Evolutionary conservation across 2,888 invertebrate genomes (phyloP).

Genomic region (Parnassius smintheus): DNA sequence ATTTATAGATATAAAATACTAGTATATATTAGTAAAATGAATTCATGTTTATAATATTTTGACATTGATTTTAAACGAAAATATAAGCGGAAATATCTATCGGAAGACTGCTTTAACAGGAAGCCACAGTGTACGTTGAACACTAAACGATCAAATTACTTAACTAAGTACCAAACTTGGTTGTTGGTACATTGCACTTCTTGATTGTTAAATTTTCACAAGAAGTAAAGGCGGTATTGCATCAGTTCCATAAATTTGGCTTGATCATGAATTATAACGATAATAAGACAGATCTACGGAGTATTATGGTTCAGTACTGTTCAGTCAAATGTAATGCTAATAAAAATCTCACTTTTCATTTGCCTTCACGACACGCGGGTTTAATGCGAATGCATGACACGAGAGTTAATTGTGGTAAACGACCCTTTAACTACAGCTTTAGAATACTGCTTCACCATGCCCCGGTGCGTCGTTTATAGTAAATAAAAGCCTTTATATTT

Average conservation of each 20-base stretch:
- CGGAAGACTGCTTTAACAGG: constrained; percentile 80
- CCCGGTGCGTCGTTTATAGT: too few species aligned
- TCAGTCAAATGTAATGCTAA: constrained; percentile 49
- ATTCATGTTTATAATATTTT: constrained; percentile 43
- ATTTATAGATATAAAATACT: constrained; percentile 18
- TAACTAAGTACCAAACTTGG: constrained; percentile 71
- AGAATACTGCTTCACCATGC: too few species aligned
- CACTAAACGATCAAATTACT: constrained; percentile 68
- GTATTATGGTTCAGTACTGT: constrained; percentile 57
- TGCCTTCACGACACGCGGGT: constrained; percentile 37
- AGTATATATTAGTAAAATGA: constrained; percentile 28
- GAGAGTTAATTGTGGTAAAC: too few species aligned
- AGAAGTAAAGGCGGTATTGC: constrained; percentile 70
- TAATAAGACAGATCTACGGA: constrained; percentile 68
- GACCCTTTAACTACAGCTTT: too few species aligned
- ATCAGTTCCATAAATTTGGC: constrained; percentile 78
- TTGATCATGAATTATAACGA: constrained; percentile 63
- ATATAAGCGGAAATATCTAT: constrained; percentile 74
- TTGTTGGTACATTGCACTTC: constrained; percentile 70
- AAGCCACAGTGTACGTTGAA: constrained; percentile 75
- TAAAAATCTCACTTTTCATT: constrained; percentile 59
- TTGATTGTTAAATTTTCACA: constrained; percentile 62
- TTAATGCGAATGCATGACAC: too few species aligned
- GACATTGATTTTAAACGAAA: constrained; percentile 73
- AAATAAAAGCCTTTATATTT: constrained; percentile 11